Conservation (phyloP, 2,797 vertebrate genomes). For the Phalloptychus januarius region DNA sequence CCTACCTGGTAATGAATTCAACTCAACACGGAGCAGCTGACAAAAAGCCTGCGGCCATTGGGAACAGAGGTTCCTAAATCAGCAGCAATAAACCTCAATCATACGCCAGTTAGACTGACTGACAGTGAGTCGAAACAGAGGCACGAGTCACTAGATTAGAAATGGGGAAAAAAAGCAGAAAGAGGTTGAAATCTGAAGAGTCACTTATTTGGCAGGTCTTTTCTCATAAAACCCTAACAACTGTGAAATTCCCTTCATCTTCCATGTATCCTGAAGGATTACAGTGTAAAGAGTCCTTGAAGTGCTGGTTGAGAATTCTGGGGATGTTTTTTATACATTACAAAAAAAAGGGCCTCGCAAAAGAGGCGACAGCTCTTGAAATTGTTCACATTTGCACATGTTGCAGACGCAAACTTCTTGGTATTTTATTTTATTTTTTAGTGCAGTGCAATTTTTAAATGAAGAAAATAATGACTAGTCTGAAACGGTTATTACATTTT, state of each 20-base stretch:
- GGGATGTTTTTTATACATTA: neutral
- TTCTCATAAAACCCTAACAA: constrained; percentile 50
- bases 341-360: neutral
- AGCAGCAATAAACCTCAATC: constrained; percentile 73
- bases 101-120: constrained; percentile 67
- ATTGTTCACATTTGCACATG: neutral
- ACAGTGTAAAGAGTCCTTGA: constrained; percentile 3
- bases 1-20: constrained; percentile 69
- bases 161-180: constrained; percentile 45
- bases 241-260: constrained; percentile 35
- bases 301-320: constrained; percentile 16
- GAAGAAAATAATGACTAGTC: too few species aligned
- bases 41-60: constrained; percentile 67
- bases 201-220: constrained; percentile 54
- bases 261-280: constrained; percentile 40
- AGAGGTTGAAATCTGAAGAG: constrained; percentile 57
- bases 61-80: constrained; percentile 69
- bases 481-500: too few species aligned
- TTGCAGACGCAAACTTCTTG: neutral
- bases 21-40: constrained; percentile 49
- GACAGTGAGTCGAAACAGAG: constrained; percentile 70
- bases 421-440: neutral
- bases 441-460: too few species aligned
- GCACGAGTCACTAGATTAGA: constrained; percentile 54
- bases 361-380: neutral